Evolutionary conservation across 2,888 invertebrate genomes (phyloP).

Genomic region (Cataglyphis albicans): DNA sequence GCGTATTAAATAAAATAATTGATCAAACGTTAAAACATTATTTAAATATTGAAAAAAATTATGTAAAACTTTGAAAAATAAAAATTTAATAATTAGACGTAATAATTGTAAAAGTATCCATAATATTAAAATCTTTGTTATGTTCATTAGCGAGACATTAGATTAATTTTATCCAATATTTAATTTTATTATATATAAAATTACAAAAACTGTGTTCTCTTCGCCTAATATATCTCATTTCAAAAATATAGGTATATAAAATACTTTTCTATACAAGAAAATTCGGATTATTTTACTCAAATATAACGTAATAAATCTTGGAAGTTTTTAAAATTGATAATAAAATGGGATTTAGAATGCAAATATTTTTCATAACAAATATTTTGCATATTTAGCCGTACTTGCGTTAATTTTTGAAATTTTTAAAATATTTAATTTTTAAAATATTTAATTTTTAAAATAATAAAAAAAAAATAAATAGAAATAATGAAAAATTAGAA

Average conservation of each 20-base stretch:
- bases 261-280: not conserved
- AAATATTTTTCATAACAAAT: not conserved
- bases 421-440: not conserved
- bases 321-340: not conserved
- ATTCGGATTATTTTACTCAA: not conserved
- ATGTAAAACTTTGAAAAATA: not conserved
- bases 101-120: not conserved
- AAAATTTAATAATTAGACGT: not conserved
- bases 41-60: not conserved
- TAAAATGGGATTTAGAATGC: not conserved
- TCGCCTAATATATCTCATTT: not conserved
- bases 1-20: not conserved
- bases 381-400: not conserved
- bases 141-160: not conserved
- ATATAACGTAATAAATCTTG: not conserved
- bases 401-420: not conserved
- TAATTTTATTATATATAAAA: not conserved
- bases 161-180: slow-evolving; percentile 1
- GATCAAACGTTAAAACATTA: slow-evolving; percentile 5
- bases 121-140: slow-evolving; percentile 20
- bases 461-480: not conserved
- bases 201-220: not conserved
- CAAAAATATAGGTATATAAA: slow-evolving; percentile 2
- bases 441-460: not conserved
- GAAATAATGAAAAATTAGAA: not conserved